Evolutionary conservation across 2,888 invertebrate species (phyloP), one percentile per base, ranked within the genome.

Genomic region (Holacanthella duospinosa): DNA sequence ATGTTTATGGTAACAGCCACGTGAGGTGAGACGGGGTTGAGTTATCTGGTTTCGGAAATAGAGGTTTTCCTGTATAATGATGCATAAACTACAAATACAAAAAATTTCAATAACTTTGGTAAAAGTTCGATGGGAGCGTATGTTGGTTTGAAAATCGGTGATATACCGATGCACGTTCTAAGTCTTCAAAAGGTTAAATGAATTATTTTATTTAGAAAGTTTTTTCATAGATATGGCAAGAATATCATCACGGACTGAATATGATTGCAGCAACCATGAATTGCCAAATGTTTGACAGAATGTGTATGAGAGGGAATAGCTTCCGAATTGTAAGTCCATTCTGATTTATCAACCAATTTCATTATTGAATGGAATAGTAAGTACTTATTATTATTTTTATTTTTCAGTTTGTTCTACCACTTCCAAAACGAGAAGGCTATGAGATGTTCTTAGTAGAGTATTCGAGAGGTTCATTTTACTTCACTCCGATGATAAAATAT

Each of bases 391-490:
- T 16, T 48, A 16, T 48, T 9, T 48, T 9, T 48, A 21, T 21
- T 26, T 55, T 55, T n/a, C 25, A 77, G 29, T 93, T 93, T 76
- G 73, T 93, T 63, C 82, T 92, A 68, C 88, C 92, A 0, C 75
- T 93, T 67, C 92, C 92, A 0, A 81, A 90, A 59, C 83, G 85
- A 25, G 84, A 88, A 73, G 92, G 92, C 16, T 93, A 89, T 75
- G 92, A 93, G 77, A 92, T 92, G 76, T 84, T 92, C 61, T 80
- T 92, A 80, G 80, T 84, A 60, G 91, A 92, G 76, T 87, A 85
- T 76, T 79, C 82, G 48, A 83, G 82, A 1, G 84, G 87, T 69
- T 80, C 86, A 56, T 83, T 88, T 25, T 90, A 92, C 76, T 89
- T 92, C 76, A 92, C 92, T 1, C 88, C 92, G 0, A 78, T 93